Evolutionary conservation across 2,113 vertebrate species (phyloP).

Genomic region (Polyodon spathula): DNA sequence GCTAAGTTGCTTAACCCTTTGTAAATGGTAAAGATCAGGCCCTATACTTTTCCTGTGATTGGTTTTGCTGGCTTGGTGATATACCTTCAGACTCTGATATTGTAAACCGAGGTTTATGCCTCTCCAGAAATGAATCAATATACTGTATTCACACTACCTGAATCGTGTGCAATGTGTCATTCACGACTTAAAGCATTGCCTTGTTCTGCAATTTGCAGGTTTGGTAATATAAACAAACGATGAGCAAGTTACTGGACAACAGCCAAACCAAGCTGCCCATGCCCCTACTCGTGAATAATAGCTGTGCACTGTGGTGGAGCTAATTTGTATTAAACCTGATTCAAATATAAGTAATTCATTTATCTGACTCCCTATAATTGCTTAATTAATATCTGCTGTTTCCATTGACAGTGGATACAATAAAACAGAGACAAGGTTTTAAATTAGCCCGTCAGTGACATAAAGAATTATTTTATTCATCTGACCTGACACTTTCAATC

Average conservation of each 20-base stretch:
- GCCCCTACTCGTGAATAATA: slow-evolving; percentile 10
- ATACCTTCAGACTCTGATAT: too few species aligned
- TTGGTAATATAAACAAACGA: slow-evolving; percentile 15
- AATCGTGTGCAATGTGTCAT: slow-evolving; percentile 8
- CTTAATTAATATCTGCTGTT: slow-evolving; percentile 19
- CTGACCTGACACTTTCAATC: too few species aligned
- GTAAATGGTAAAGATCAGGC: too few species aligned
- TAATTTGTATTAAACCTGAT: slow-evolving; percentile 19
- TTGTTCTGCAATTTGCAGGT: slow-evolving; percentile 3
- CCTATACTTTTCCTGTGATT: too few species aligned
- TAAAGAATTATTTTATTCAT: slow-evolving; percentile 1
- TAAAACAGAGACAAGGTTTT: slow-evolving; percentile 1
- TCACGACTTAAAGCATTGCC: background rate
- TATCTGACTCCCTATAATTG: slow-evolving; percentile 19
- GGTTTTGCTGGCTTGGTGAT: too few species aligned
- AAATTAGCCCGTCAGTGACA: background rate
- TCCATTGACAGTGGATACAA: background rate
- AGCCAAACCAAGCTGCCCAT: slow-evolving; percentile 9
- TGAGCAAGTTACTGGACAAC: slow-evolving; percentile 9
- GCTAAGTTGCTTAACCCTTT: too few species aligned
- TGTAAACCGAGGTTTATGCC: too few species aligned
- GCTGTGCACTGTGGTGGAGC: background rate
- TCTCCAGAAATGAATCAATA: too few species aligned
- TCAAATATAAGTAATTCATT: slow-evolving; percentile 22
- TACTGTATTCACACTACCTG: too few species aligned